Evolutionary conservation across 1,140 invertebrate genomes (phyloP), one percentile per base, ranked within the genome.

Genomic region (Nymphalis io): DNA sequence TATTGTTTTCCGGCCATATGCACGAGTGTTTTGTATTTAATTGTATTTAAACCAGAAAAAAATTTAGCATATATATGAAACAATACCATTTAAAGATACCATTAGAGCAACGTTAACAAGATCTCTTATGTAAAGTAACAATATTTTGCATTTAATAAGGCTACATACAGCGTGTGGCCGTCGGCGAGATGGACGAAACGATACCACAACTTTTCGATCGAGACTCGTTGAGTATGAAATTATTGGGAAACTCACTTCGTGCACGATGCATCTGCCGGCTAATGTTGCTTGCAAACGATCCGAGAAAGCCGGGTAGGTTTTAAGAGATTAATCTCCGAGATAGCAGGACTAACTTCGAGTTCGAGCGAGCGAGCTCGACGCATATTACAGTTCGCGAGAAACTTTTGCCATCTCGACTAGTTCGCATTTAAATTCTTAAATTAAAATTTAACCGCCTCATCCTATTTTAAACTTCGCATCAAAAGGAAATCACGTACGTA

Each of bases 131-230:
- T 87, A 85, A 85, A 87, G 83, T 81, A 82, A 84, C 74, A 83
- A 84, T 84, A 85, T 88, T 89, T 89, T 88, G 87, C 87, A 90
- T 90, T 89, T 88, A 89, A 89, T 89, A 88, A 87, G 88, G 75
- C 75, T 69, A 70, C 80, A 82, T 75, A 81, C 77, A 84, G 77
- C 83, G 80, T 81, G 78, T 83, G 81, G 86, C 88, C 85, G 79
- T 73, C 69, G 88, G 87, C 85, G 64, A 81, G 86, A 87, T 88
- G 82, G 76, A 82, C 79, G 66, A 66, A 18, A 18, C 73, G 82
- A 88, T 85, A 85, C 81, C 40, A 63, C 64, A 64, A 68, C 76
- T 76, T 79, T 73, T 80, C 84, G 84, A 83, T 85, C 79, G 78
- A 48, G 72, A 57, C 80, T 80, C 77, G 78, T 77, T 72, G 75